Base-by-base conservation (phyloP, 2,797 vertebrate species). In the Falco cherrug region DNA sequence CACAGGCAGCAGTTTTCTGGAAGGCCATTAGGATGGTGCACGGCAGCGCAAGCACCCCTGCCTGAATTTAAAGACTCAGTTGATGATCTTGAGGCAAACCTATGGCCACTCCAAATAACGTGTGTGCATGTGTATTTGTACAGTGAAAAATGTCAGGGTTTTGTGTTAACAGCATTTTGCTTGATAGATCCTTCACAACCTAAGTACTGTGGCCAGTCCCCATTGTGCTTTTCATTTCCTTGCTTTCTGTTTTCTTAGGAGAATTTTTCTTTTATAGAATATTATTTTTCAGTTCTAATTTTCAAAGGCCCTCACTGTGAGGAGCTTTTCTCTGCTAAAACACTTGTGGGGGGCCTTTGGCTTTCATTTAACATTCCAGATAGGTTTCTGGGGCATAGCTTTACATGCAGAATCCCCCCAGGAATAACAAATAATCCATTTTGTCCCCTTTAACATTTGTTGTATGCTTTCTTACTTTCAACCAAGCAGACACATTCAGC, bases 351-450 rank as follows among this genome's bases (percentile, higher is more conserved):
- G 76, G 56, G 45, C 15, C 77, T 89, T 94, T 97, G 86, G 71
- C 87, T 97, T 96, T 93, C 71, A 93, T 97, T 97, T 97, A 91
- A 47, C 81, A 93, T 98, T 98, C 96, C 95, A 97, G 67, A 26
- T 96, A 87, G 64, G 70, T 93, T 98, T 90, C 96, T 87, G 83
- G 67, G 93, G 88, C 92, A 97, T 91, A 28, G 16, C 79, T 96
- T 96, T 93, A 97, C 97, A 84, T 94, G 65, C 61, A 95, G 87
- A 96, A 94, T 92, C 39, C 84, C 88, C 89, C 76, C 90, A 37
- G 75, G 85, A 97, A 95, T 77, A 97, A 90, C 64, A 95, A 87
- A 92, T 76, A 96, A 57, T 61, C 86, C 82, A 80, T 95, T 96
- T 95, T 82, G 35, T 91, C 93, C 48, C 57, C 74, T 94, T 94